Base-by-base conservation (phyloP, 2,888 invertebrate species). In the Acronicta psi region DNA sequence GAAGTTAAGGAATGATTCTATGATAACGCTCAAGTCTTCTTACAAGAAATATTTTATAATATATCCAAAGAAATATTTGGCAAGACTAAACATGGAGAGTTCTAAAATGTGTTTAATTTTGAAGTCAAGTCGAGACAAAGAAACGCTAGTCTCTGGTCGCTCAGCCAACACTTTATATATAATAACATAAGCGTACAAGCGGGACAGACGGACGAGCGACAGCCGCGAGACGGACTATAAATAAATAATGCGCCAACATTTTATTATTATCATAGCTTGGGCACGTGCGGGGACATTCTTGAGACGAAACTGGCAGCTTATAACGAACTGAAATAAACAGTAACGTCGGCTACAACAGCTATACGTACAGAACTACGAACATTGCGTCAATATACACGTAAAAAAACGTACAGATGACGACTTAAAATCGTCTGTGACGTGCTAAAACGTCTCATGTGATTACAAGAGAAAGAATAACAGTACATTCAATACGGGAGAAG, bases 191-290 rank as follows among this genome's bases (percentile, higher is more conserved):
- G 74, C 78, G 70, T 75, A 79, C 80, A 79, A 76, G 86, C 83
- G 85, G 84, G 88, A 90, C 91, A 87, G 91, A 92, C 92, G 87
- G 89, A 91, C 92, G 91, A 88, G 86, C 93, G 93, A 93, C 93
- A 93, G 93, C 92, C 92, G 93, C 92, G 88, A 90, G 90, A 89
- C 89, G 84, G 82, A 86, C 93, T 93, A 94, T 94, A 93, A 93
- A 94, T 93, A 93, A 93, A 92, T 93, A 92, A 93, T 93, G 92
- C 93, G 92, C 92, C 91, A 93, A 91, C 92, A 93, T 93, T 92
- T 93, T 93, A 93, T 93, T 93, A 93, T 94, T 92, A 93, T 94
- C 92, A 92, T 91, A 87, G 89, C 84, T 84, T 82, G 88, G 87
- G 91, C 93, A 92, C 93, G 93, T 93, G 93, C 89, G 89, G 84